Percentiles rank a stretch among this genome's conserved stretches.
These are phyloP conservation scores for Danio aesculapii DNA, from an alignment of 2,797 vertebrate genomes.

Conservation along the genomic window DNA sequence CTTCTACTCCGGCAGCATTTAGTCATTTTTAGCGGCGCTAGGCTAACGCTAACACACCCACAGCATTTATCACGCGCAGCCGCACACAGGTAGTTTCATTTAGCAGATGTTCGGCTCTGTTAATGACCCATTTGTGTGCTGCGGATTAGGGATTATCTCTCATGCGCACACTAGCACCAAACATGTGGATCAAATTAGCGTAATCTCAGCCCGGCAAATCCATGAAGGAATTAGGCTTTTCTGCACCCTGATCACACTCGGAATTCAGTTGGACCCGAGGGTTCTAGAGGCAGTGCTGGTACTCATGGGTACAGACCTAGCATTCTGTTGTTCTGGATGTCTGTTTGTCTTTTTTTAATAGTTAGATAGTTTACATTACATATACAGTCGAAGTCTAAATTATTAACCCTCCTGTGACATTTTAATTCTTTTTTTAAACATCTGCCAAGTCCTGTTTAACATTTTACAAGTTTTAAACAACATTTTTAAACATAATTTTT, in stretches of 20 bases:
- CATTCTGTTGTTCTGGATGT: not conserved
- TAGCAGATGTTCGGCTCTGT: constrained; percentile 50
- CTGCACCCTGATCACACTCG: constrained; percentile 62
- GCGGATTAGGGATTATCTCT: constrained; percentile 70
- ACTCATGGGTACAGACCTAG: not conserved
- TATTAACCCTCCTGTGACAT: too few relatives aligned
- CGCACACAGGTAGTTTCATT: constrained; percentile 51
- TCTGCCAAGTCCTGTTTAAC: too few relatives aligned
- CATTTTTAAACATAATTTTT: too few relatives aligned
- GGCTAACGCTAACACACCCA: constrained; percentile 29
- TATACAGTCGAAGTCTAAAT: too few relatives aligned
- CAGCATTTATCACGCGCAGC: constrained; percentile 21
- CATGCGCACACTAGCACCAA: constrained; percentile 65
- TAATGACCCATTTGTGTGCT: constrained; percentile 58
- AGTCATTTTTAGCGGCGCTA: constrained; percentile 24
- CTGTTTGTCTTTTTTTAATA: too few relatives aligned
- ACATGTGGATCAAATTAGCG: constrained; percentile 73
- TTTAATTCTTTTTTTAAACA: too few relatives aligned
- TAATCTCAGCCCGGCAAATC: constrained; percentile 70
- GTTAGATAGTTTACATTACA: too few relatives aligned
- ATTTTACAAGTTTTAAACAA: too few relatives aligned
- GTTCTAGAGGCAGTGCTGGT: not conserved
- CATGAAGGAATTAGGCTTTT: constrained; percentile 71
- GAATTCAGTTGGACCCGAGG: not conserved
- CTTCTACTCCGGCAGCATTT: constrained; percentile 14